Evolutionary conservation across 2,888 invertebrate species (phyloP).

Genomic region (Chrysodeixis includens): DNA sequence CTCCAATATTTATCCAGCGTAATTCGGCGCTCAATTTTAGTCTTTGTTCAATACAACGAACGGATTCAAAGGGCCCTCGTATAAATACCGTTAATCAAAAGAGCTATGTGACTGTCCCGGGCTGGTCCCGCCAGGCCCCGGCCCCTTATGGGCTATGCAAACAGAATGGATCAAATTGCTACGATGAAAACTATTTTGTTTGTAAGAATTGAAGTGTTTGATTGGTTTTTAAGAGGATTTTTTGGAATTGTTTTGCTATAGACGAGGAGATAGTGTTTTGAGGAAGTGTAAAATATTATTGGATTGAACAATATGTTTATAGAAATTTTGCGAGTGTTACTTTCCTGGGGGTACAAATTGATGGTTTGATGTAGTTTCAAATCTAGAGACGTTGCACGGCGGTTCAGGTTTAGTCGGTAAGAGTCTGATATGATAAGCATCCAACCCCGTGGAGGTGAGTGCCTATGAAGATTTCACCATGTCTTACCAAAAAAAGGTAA

Average conservation of each 20-base stretch:
- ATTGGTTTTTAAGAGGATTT: background rate
- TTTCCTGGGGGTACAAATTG: too few relatives aligned
- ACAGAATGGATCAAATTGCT: constrained; percentile 1
- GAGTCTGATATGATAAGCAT: too few relatives aligned
- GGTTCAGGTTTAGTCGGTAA: too few relatives aligned
- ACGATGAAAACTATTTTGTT: constrained; percentile 5
- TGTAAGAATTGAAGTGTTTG: constrained; percentile 2
- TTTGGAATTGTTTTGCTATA: background rate
- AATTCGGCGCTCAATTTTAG: constrained; percentile 7
- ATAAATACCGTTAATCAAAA: constrained; percentile 20
- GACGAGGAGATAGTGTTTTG: background rate
- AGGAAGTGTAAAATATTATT: too few relatives aligned
- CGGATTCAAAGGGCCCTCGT: constrained; percentile 3
- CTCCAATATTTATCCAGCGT: constrained; percentile 24
- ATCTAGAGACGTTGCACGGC: too few relatives aligned
- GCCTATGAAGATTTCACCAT: too few relatives aligned
- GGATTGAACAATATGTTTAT: too few relatives aligned
- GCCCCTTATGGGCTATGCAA: background rate
- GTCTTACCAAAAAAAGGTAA: too few relatives aligned
- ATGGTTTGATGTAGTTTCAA: too few relatives aligned
- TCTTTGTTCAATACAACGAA: constrained; percentile 17
- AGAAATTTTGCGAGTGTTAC: too few relatives aligned
- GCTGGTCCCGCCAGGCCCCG: background rate
- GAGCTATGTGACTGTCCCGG: background rate
- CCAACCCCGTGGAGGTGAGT: too few relatives aligned